phyloP scores from a whole-genome alignment of 2,888 invertebrate species.

The Fragum sueziense region DNA sequence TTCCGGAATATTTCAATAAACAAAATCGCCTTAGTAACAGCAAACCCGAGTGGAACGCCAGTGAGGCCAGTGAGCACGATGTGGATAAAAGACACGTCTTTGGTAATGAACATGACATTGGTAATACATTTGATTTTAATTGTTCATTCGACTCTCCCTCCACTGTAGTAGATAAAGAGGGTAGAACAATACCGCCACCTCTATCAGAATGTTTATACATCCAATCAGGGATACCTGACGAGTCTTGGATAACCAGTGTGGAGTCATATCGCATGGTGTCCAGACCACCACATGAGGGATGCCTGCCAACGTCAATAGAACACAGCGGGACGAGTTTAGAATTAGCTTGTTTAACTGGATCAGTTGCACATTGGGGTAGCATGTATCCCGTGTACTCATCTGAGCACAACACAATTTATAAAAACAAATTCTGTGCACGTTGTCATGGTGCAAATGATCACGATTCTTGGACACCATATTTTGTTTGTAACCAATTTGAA shows the following conservation, averaged over 20 bases:
- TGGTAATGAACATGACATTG: background rate
- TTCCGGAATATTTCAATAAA: background rate
- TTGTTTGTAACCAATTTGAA: constrained; percentile 1
- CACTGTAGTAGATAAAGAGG: background rate
- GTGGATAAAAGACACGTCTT: background rate
- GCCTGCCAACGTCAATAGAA: background rate
- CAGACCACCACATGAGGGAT: background rate
- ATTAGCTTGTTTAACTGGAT: background rate
- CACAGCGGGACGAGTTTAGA: background rate
- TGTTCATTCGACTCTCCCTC: too few species aligned
- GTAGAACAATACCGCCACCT: background rate
- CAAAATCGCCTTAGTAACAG: too few species aligned
- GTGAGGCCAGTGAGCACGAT: background rate
- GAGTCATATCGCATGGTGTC: background rate
- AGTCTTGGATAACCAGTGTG: background rate
- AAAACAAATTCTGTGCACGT: background rate
- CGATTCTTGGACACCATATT: background rate
- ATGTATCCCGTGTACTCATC: constrained; percentile 1
- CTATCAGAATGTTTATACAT: background rate
- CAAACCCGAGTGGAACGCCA: background rate
- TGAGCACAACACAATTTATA: background rate
- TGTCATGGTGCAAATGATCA: background rate
- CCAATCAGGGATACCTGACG: background rate
- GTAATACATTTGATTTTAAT: background rate
- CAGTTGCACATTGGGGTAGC: background rate